Percentiles rank a stretch among this genome's conserved stretches.
Conservation (phyloP, 2,888 invertebrate genomes). For the Andrena camellia region DNA sequence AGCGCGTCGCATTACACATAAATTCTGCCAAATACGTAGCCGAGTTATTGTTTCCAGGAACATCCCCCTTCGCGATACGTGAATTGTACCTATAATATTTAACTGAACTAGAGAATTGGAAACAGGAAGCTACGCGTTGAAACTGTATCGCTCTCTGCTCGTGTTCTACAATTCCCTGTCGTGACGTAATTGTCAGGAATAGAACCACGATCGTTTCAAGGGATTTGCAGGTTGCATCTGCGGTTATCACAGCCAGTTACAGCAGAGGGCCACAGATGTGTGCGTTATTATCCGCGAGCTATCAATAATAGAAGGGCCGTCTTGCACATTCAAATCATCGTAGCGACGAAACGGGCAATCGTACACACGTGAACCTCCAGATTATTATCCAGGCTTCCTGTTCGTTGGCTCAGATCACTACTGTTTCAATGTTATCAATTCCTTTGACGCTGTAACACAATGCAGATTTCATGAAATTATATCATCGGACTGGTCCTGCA, state of each 20-base stretch:
- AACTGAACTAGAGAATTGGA: not conserved
- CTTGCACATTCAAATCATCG: slow-evolving; percentile 61
- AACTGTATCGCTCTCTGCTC: not conserved
- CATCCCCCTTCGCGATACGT: not conserved
- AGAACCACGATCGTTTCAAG: slow-evolving; percentile 55
- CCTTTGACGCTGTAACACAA: not conserved
- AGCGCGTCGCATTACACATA: not conserved
- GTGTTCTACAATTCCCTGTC: slow-evolving; percentile 13
- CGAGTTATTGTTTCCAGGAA: not conserved
- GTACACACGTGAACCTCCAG: slow-evolving; percentile 65
- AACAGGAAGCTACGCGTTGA: not conserved
- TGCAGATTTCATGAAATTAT: no score
- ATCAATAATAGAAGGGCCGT: slow-evolving; percentile 64
- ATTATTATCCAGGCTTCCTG: slow-evolving; percentile 64
- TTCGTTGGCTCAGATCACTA: slow-evolving; percentile 1
- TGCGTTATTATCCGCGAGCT: slow-evolving; percentile 51
- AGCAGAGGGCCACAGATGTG: slow-evolving; percentile 14
- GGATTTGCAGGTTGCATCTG: slow-evolving; percentile 68
- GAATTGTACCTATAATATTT: slow-evolving; percentile 5
- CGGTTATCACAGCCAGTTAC: slow-evolving; percentile 50
- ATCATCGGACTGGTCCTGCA: no score
- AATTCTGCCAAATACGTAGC: not conserved
- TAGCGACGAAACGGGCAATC: slow-evolving; percentile 65
- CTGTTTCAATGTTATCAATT: not conserved
- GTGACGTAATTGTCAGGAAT: slow-evolving; percentile 72